These are phyloP conservation scores for Hirtodrosophila alboralis DNA, from an alignment of 2,888 invertebrate species.

Conservation along the genomic window DNA sequence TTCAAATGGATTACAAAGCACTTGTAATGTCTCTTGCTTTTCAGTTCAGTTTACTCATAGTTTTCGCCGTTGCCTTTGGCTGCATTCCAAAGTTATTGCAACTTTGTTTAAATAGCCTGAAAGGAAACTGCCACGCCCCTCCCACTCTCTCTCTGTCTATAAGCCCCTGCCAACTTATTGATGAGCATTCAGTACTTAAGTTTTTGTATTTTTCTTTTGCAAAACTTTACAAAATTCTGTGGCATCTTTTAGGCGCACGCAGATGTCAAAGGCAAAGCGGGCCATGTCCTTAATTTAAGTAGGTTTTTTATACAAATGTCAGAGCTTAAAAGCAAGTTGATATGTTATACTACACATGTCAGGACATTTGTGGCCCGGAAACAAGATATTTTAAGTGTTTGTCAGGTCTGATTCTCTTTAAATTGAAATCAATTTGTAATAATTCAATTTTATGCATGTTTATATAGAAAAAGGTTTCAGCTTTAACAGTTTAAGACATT, in stretches of 20 bases:
- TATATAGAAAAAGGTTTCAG: neutral
- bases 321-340: too few species aligned
- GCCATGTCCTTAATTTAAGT: conserved; percentile 1
- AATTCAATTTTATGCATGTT: too few species aligned
- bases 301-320: too few species aligned
- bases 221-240: conserved; percentile 22
- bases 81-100: conserved; percentile 70
- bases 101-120: conserved; percentile 62
- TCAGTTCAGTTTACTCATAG: too few species aligned
- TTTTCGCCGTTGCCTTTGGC: conserved; percentile 26
- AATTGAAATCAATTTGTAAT: too few species aligned
- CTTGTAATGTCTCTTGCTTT: conserved; percentile 54
- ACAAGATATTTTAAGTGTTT: neutral
- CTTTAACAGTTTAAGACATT: neutral
- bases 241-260: conserved; percentile 35
- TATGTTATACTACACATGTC: too few species aligned
- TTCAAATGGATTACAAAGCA: conserved; percentile 74
- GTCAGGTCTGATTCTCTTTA: too few species aligned
- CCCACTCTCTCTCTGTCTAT: too few species aligned
- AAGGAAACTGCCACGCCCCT: neutral
- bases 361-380: neutral
- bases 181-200: conserved; percentile 52
- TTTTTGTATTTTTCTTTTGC: conserved; percentile 22
- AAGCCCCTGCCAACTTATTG: conserved; percentile 46
- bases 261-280: conserved; percentile 9